A percentile compares a stretch with the other conserved stretches of the same genome.
Evolutionary conservation across 2,888 invertebrate genomes (phyloP).

Genomic region (Hymenopus coronatus): DNA sequence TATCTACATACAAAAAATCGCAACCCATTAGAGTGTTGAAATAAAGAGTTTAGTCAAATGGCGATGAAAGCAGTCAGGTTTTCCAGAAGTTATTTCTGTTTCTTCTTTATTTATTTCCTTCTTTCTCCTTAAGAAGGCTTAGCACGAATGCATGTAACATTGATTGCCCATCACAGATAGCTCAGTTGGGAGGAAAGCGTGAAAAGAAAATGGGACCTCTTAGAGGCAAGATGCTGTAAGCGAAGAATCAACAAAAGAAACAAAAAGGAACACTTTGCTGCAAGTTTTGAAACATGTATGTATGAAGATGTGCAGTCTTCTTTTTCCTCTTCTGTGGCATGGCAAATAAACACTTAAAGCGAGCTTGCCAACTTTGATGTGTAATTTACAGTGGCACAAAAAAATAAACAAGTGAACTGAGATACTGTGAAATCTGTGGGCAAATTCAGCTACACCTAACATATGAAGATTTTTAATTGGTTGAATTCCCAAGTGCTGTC

Average conservation of each 20-base stretch:
- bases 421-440: neutral
- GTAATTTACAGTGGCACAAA: neutral
- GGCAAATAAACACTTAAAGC: neutral
- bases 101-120: no score
- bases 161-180: no score
- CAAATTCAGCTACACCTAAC: neutral
- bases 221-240: neutral
- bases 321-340: neutral
- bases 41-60: no score
- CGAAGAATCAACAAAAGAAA: neutral
- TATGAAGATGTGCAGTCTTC: neutral
- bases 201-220: neutral
- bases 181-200: no score
- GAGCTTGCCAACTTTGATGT: neutral
- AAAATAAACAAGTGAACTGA: neutral
- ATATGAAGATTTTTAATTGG: constrained; percentile 13
- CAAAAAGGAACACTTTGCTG: neutral
- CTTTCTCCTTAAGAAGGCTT: no score
- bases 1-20: no score
- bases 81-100: no score
- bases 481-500: constrained; percentile 7
- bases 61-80: no score
- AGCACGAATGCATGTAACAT: no score
- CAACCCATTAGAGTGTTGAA: no score
- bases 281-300: neutral